Evolutionary conservation across 2,888 invertebrate species (phyloP).

Genomic region (Euclidia mi): DNA sequence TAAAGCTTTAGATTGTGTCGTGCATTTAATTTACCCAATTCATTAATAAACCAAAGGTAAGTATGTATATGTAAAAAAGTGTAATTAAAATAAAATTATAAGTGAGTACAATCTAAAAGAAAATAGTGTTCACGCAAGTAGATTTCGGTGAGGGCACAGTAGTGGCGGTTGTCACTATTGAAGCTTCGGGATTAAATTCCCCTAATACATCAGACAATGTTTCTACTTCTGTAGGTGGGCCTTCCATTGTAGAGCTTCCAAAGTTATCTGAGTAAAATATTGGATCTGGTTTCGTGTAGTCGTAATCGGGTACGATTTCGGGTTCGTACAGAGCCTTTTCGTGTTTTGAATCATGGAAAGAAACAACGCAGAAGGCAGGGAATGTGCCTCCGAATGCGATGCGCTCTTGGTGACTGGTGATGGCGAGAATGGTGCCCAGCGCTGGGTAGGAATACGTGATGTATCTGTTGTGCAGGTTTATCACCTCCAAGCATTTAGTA

Average conservation of each 20-base stretch:
- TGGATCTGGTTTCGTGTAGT: slow-evolving; percentile 40
- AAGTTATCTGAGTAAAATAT: slow-evolving; percentile 11
- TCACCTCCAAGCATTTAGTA: slow-evolving; percentile 81
- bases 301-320: slow-evolving; percentile 45
- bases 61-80: slow-evolving; percentile 7
- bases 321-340: slow-evolving; percentile 66
- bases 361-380: slow-evolving; percentile 77
- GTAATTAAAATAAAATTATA: slow-evolving; percentile 24
- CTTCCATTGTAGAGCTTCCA: slow-evolving; percentile 12
- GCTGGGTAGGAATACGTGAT: slow-evolving; percentile 82
- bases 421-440: slow-evolving; percentile 72
- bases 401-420: slow-evolving; percentile 76
- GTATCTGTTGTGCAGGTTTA: slow-evolving; percentile 84
- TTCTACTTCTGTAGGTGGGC: not conserved
- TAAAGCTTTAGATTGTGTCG: slow-evolving; percentile 48
- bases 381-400: slow-evolving; percentile 84
- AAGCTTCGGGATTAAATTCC: too few species aligned
- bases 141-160: too few species aligned
- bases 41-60: slow-evolving; percentile 21
- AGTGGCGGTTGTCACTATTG: too few species aligned
- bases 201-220: not conserved
- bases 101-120: slow-evolving; percentile 16
- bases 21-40: slow-evolving; percentile 25
- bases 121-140: not conserved
- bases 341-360: slow-evolving; percentile 83